These are phyloP conservation scores for Danionella cerebrum DNA, from an alignment of 2,113 vertebrate genomes.

Conservation along the genomic window DNA sequence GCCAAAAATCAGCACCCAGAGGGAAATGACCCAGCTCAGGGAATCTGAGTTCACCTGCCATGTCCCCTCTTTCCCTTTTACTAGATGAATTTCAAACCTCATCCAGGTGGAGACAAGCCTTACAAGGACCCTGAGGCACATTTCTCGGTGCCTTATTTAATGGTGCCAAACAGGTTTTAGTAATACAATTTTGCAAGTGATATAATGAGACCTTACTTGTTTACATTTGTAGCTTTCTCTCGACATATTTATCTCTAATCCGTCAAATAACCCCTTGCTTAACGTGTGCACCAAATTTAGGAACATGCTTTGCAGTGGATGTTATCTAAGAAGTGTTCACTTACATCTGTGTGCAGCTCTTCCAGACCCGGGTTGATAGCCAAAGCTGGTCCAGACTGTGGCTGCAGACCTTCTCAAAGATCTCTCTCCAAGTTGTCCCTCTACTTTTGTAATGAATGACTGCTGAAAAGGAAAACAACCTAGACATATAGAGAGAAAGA, in stretches of 20 bases:
- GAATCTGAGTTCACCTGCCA: conserved; percentile 28
- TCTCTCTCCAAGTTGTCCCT: neutral
- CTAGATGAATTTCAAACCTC: neutral
- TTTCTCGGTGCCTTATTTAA: neutral
- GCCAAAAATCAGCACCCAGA: conserved; percentile 33
- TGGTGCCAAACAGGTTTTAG: neutral
- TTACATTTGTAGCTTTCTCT: neutral
- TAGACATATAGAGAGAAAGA: conserved; percentile 9
- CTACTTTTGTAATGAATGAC: conserved; percentile 16
- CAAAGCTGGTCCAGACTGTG: neutral
- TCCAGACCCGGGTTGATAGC: neutral
- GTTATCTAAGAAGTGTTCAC: neutral
- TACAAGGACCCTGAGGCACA: conserved; percentile 6
- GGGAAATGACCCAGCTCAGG: conserved; percentile 22
- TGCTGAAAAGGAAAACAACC: conserved; percentile 26
- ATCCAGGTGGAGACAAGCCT: conserved; percentile 32
- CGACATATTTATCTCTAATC: neutral
- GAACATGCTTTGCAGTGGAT: neutral
- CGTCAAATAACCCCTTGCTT: neutral
- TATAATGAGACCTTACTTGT: neutral
- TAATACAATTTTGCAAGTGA: conserved; percentile 1
- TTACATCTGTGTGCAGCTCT: neutral
- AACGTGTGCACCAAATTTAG: neutral
- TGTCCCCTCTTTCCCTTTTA: conserved; percentile 8
- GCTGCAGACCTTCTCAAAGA: neutral